These are phyloP conservation scores for Eueremaeus valkanovi DNA, from an alignment of 2,888 invertebrate species.

Conservation along the genomic window DNA sequence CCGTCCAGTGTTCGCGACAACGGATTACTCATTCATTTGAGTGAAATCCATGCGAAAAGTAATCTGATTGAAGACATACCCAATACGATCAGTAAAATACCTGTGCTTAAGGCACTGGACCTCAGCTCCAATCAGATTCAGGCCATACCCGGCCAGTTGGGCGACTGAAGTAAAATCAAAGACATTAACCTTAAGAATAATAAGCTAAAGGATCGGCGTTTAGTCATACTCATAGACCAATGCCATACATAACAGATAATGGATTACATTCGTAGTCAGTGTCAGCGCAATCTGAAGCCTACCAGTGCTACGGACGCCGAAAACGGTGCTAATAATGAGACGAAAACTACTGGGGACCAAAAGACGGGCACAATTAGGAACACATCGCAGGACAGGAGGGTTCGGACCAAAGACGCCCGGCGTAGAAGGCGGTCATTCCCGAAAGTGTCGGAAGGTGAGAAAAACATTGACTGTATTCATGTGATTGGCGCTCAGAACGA, in stretches of 20 bases:
- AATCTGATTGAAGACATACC: slow-evolving; percentile 63
- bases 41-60: slow-evolving; percentile 63
- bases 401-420: slow-evolving; percentile 7
- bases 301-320: slow-evolving; percentile 43
- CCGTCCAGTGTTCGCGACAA: slow-evolving; percentile 59
- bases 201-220: slow-evolving; percentile 66
- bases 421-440: slow-evolving; percentile 28
- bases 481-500: slow-evolving; percentile 23
- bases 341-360: not conserved
- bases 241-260: slow-evolving; percentile 67
- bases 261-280: slow-evolving; percentile 69
- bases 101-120: slow-evolving; percentile 66
- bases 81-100: slow-evolving; percentile 58
- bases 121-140: slow-evolving; percentile 65
- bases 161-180: slow-evolving; percentile 67
- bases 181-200: slow-evolving; percentile 69
- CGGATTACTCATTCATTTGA: slow-evolving; percentile 59
- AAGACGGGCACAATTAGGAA: not conserved
- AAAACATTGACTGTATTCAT: not conserved
- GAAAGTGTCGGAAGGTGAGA: slow-evolving; percentile 3
- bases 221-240: slow-evolving; percentile 70
- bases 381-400: not conserved
- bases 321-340: slow-evolving; percentile 43
- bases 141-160: slow-evolving; percentile 65
- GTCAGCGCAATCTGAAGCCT: slow-evolving; percentile 52